Percentiles rank a stretch among this genome's conserved stretches.
Conservation (phyloP, 2,888 invertebrate species). For the Lapara coniferarum region DNA sequence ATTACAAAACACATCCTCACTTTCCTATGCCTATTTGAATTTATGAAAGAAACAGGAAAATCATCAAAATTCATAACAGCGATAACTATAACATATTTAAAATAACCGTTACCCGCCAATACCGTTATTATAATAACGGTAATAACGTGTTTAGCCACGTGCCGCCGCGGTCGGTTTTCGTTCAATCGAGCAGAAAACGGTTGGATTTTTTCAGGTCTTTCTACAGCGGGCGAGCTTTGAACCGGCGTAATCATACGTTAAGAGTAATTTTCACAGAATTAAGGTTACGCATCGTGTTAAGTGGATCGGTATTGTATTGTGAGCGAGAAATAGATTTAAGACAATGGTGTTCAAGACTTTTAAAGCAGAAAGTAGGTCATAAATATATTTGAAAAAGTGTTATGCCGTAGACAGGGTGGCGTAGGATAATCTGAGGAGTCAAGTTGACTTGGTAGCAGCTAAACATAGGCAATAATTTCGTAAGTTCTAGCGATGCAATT, state of each 20-base stretch:
- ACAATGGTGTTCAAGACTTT: too few relatives aligned
- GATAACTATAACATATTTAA: background rate
- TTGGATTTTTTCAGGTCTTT: conserved; percentile 57
- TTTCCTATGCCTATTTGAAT: too few relatives aligned
- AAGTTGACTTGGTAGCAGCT: too few relatives aligned
- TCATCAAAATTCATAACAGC: background rate
- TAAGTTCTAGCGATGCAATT: too few relatives aligned
- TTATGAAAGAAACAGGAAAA: background rate
- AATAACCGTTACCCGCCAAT: background rate
- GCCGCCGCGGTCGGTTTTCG: conserved; percentile 53
- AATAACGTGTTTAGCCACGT: conserved; percentile 33
- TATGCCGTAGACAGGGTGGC: too few relatives aligned
- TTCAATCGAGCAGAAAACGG: conserved; percentile 62
- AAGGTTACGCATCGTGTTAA: conserved; percentile 9
- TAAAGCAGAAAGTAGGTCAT: too few relatives aligned
- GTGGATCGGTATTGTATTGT: background rate
- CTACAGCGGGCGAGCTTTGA: conserved; percentile 59
- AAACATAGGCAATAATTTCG: too few relatives aligned
- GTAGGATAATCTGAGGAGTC: too few relatives aligned
- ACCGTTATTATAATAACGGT: background rate
- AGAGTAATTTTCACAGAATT: conserved; percentile 36
- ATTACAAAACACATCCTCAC: too few relatives aligned
- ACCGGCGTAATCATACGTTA: conserved; percentile 63
- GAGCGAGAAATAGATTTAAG: background rate
- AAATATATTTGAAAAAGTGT: too few relatives aligned